Base-by-base conservation (phyloP, 35 echinoderm and acorn worm species). In the Lytechinus variegatus region DNA sequence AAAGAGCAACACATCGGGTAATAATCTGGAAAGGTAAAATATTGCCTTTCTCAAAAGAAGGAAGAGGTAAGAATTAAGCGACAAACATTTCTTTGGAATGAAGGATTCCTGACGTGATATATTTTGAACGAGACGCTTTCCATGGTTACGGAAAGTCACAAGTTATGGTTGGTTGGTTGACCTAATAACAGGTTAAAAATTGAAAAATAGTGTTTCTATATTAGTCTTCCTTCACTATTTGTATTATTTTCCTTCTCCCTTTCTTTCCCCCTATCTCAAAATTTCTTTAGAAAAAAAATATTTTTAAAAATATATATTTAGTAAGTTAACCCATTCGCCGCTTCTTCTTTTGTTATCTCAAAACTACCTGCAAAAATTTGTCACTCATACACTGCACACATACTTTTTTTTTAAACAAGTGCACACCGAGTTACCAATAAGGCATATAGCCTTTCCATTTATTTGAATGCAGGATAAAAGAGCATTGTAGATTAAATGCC, bases 51-150 rank as follows among this genome's bases (percentile, higher is more conserved):
- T 55, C 27, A 54, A 14, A n/a, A 57, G 55, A 93, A 54, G 88
- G 88, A 13, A 14, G 88, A 54, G 88, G 88, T 51, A 54, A 90
- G 88, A 52, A 90, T 90, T 90, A 90, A 90, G 28, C 28, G 88
- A 90, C 9, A 90, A 90, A 6, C 10, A 90, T 90, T 90, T 90
- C 28, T 21, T 52, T 93, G 55, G 92, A 93, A 93, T 93, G 92
- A 93, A 27, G 9, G 92, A 57, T 93, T 57, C 24, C 56, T 93
- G 92, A 93, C 92, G 56, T 57, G 92, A 93, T 28, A 93, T 54
- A 54, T 93, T 57, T 90, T 52, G 28, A 52, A 90, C 10, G 53
- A 57, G 29, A 93, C 53, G 53, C 33, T 44, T 44, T 44, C 33
- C 33, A 44, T 44, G 33, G 57, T 53, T 93, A 28, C 28, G 92